A percentile compares a stretch with the other conserved stretches of the same genome.
Conservation (phyloP, 2,888 invertebrate genomes). For the Papilio protenor region DNA sequence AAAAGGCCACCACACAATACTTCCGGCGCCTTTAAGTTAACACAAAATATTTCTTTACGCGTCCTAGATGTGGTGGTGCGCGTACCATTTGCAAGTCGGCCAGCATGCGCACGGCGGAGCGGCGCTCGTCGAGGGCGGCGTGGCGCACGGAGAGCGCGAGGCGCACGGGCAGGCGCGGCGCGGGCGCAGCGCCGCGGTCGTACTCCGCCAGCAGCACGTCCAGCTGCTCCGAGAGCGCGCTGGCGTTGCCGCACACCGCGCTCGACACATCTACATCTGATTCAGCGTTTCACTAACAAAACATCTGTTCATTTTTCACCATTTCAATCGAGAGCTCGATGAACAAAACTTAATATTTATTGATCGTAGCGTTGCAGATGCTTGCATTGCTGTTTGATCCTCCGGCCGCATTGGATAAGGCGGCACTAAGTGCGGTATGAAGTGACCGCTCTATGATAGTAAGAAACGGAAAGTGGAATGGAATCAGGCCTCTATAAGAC, state of each 20-base stretch:
- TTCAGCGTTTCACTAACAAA: not conserved
- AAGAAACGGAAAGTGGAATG: no score
- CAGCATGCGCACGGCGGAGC: constrained; percentile 81
- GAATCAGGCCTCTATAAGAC: no score
- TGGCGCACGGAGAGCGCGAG: constrained; percentile 86
- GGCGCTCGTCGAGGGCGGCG: constrained; percentile 86
- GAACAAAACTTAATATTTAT: no score
- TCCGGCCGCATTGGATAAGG: not conserved
- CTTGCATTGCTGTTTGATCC: no score
- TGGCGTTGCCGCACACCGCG: constrained; percentile 60
- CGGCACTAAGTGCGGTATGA: no score
- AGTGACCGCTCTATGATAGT: no score
- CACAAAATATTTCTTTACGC: no score
- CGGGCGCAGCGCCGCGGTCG: constrained; percentile 66
- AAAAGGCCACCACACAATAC: not conserved
- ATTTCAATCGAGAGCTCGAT: no score
- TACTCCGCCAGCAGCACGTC: constrained; percentile 75
- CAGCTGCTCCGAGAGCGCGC: constrained; percentile 62
- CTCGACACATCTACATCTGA: constrained; percentile 41
- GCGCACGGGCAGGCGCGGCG: constrained; percentile 70
- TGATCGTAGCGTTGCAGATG: no score
- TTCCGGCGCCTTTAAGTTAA: no score
- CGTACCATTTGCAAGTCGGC: constrained; percentile 84
- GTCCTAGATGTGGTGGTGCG: not conserved
- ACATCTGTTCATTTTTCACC: not conserved